These are phyloP conservation scores for Agapostemon virescens DNA, from an alignment of 2,888 invertebrate genomes.

Conservation along the genomic window DNA sequence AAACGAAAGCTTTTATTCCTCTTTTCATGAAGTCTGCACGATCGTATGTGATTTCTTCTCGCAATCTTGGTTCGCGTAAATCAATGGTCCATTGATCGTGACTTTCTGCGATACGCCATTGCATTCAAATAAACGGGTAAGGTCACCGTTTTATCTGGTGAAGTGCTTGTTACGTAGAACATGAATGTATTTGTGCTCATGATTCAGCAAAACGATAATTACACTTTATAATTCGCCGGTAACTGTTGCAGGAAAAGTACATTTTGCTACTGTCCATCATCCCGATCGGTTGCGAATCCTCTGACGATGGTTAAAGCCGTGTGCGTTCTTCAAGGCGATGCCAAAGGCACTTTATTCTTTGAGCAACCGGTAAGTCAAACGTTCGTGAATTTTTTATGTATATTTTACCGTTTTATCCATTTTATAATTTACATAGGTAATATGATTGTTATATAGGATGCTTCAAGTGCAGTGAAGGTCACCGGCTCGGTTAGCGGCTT, in stretches of 20 bases:
- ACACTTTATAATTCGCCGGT: constrained; percentile 12
- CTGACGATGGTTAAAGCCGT: constrained; percentile 86
- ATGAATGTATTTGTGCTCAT: constrained; percentile 36
- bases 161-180: constrained; percentile 16
- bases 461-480: constrained; percentile 87
- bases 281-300: constrained; percentile 18
- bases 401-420: background rate
- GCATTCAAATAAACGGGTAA: constrained; percentile 15
- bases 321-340: constrained; percentile 91
- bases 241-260: background rate
- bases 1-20: background rate
- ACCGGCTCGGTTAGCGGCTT: constrained; percentile 92
- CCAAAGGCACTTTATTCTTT: constrained; percentile 87
- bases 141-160: constrained; percentile 38
- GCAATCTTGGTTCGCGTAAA: background rate
- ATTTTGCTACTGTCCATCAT: constrained; percentile 18
- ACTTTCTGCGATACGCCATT: constrained; percentile 29
- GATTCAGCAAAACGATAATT: constrained; percentile 57
- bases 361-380: constrained; percentile 77
- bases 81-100: constrained; percentile 31
- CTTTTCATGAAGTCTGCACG: background rate
- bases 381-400: background rate
- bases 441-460: constrained; percentile 80
- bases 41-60: background rate
- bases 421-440: constrained; percentile 48